These are phyloP conservation scores for Cyphomyrus discorhynchus DNA, from an alignment of 2,113 vertebrate genomes.

Conservation along the genomic window DNA sequence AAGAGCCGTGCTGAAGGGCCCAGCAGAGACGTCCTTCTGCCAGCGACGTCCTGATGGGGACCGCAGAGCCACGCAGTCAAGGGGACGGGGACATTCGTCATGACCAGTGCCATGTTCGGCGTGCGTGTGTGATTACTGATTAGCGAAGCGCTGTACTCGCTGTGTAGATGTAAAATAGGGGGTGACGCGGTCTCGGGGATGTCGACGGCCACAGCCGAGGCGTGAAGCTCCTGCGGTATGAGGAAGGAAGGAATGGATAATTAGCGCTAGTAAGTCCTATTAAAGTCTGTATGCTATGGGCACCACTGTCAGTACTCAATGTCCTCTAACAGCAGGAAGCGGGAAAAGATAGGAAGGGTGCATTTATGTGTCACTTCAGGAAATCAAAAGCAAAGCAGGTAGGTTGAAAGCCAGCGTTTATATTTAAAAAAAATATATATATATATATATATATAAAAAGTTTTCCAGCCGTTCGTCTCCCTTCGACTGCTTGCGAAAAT, in stretches of 20 bases:
- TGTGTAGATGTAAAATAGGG: background rate
- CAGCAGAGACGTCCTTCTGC: background rate
- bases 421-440: background rate
- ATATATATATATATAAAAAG: background rate
- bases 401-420: background rate
- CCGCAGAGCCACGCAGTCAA: background rate
- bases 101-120: background rate
- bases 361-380: background rate
- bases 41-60: background rate
- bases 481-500: background rate
- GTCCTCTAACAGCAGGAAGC: background rate
- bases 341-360: background rate
- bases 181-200: background rate
- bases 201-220: background rate
- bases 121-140: background rate
- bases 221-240: background rate
- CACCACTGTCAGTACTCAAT: background rate
- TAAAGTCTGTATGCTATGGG: constrained; percentile 9
- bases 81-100: background rate
- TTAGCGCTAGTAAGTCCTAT: background rate
- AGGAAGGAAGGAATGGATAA: constrained; percentile 7
- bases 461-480: background rate
- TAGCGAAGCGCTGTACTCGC: background rate
- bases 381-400: background rate
- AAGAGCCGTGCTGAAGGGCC: background rate